Base-by-base conservation (phyloP, 2,113 vertebrate species). In the Actenoides lindsayi region DNA sequence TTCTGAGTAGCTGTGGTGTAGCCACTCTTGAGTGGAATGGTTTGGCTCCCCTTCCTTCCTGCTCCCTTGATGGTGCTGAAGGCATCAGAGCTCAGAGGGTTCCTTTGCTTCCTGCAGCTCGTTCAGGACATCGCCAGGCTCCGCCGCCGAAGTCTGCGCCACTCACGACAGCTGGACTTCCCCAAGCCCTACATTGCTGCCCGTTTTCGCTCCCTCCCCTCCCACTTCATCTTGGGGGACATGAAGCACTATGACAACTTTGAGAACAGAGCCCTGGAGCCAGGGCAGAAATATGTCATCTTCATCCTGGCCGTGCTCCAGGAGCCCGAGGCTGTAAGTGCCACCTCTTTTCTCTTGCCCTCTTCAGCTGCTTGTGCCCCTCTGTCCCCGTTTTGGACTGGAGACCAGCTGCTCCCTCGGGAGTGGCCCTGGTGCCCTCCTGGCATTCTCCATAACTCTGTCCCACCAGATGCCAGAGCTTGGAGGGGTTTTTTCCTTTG, bases 271-370 rank as follows among this genome's bases (percentile, higher is more conserved):
- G 98, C 98, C 78, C 98, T 99, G 67, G 99, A 99, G 90, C 98
- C 99, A 0, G 99, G 99, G 62, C 99, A 99, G 97, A 98, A 98
- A 81, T 99, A 99, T 0, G 98, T 99, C 46, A 97, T 99, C 94
- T 99, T 99, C 70, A 97, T 99, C 93, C 97, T 99, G 73, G 99
- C 99, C 0, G 99, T 99, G 94, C 98, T 99, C 42, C 99, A 99
- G 92, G 97, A 98, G 35, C 98, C 98, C 0, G 97, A 98, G 28
- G 98, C 99, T 0, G 99, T 99, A 67, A 99, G 99, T 98, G 84
- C 91, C 11, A 5, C 30, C 15, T 2, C 50, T 33, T 44, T 31
- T 57, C 44, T 11, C 41, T 23, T 4, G 27, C 63, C 70, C 68
- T 68, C 46, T 16, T 24, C 2, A 30, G 14, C 2, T 9, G 37